A percentile compares a stretch with the other conserved stretches of the same genome.
Evolutionary conservation across 2,113 vertebrate species (phyloP).

Genomic region (Lamprotornis superbus): DNA sequence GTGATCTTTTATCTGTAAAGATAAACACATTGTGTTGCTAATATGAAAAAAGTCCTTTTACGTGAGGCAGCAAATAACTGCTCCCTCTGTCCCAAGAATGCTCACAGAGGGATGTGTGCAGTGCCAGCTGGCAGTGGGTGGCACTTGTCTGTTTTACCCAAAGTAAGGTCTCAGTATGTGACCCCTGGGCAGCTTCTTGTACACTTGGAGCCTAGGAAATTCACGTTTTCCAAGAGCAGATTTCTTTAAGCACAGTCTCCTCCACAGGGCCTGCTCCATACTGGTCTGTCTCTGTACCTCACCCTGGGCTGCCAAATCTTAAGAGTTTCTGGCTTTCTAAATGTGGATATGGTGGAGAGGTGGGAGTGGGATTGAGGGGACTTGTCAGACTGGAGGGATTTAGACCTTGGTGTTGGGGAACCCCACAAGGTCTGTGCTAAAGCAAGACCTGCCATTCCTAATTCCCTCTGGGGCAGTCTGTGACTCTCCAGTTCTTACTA

Average conservation of each 20-base stretch:
- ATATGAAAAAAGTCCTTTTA: not conserved
- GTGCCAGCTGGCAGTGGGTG: not conserved
- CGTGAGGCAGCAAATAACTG: not conserved
- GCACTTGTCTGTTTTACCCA: not conserved
- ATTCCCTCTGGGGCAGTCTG: not conserved
- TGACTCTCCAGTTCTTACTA: not conserved
- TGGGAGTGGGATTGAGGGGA: not conserved
- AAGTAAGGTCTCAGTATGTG: not conserved
- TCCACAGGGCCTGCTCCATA: fast-evolving
- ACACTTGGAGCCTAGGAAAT: not conserved
- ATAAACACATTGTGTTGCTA: not conserved
- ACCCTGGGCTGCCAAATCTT: not conserved
- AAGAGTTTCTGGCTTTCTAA: not conserved
- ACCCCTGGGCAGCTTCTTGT: not conserved
- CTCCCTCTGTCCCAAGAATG: not conserved
- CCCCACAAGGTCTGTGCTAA: not conserved
- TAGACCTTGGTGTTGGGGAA: not conserved
- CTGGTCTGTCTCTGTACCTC: not conserved
- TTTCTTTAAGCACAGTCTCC: not conserved
- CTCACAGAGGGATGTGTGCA: fast-evolving
- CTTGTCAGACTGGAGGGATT: not conserved
- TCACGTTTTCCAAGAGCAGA: not conserved
- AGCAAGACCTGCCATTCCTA: not conserved
- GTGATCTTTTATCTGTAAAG: not conserved
- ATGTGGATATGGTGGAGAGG: not conserved